Evolutionary conservation across 1,140 invertebrate genomes (phyloP).

Genomic region (Bombus confusus): DNA sequence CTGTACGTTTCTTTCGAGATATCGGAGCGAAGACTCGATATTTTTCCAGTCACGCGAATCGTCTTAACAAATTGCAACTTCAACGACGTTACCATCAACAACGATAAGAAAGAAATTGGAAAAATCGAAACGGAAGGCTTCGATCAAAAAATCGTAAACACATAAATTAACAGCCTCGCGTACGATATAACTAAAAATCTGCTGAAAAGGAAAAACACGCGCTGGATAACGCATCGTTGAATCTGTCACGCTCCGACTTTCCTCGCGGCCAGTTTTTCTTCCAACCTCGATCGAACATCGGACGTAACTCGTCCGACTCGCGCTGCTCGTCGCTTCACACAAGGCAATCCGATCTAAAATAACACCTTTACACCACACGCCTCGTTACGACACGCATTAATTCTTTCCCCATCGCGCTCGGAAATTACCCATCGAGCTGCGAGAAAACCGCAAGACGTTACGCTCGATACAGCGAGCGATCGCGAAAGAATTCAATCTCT

Average conservation of each 20-base stretch:
- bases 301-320: not conserved
- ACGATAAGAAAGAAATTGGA: not conserved
- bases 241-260: not conserved
- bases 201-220: not conserved
- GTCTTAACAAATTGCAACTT: not conserved
- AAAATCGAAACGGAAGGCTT: not conserved
- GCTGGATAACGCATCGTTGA: not conserved
- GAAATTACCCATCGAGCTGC: conserved; percentile 1
- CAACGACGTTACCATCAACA: not conserved
- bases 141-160: not conserved
- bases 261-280: not conserved
- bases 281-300: not conserved
- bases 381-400: conserved; percentile 14
- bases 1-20: not conserved
- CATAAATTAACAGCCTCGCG: not conserved
- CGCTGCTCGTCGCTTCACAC: not conserved
- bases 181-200: not conserved
- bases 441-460: not conserved
- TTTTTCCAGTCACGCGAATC: not conserved
- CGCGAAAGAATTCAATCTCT: conserved; percentile 22
- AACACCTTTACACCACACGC: not conserved
- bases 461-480: not conserved
- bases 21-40: not conserved
- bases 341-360: not conserved
- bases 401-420: not conserved